Evolutionary conservation across 2,113 vertebrate genomes (phyloP).

Genomic region (Osmerus mordax): DNA sequence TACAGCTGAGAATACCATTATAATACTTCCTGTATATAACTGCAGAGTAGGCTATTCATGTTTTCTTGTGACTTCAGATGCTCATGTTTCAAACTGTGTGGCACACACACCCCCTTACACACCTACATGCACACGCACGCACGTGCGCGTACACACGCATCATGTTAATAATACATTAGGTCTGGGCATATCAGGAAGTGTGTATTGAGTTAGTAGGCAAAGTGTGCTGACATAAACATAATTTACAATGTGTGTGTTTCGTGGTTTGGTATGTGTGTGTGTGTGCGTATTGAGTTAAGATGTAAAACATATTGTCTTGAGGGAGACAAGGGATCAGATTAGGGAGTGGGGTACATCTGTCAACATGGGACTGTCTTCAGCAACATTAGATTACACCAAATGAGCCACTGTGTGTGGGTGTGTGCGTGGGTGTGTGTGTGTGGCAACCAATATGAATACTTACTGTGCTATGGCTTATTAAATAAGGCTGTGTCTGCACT

Average conservation of each 20-base stretch:
- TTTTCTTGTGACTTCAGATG: not conserved
- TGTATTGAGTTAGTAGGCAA: constrained; percentile 69
- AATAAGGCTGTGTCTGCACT: constrained; percentile 43
- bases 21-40: too few relatives aligned
- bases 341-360: constrained; percentile 67
- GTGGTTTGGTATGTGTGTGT: not conserved
- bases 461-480: constrained; percentile 40
- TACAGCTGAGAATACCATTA: too few relatives aligned
- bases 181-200: constrained; percentile 48
- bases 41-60: too few relatives aligned
- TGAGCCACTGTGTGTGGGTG: constrained; percentile 50
- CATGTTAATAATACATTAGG: constrained; percentile 61
- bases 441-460: not conserved
- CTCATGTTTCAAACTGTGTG: not conserved
- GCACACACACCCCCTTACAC: constrained; percentile 13
- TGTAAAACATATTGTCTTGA: constrained; percentile 61
- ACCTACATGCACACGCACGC: constrained; percentile 6
- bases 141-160: not conserved
- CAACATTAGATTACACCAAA: constrained; percentile 69
- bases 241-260: constrained; percentile 49
- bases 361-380: constrained; percentile 60
- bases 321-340: constrained; percentile 70
- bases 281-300: constrained; percentile 41
- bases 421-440: not conserved
- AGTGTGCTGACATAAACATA: constrained; percentile 61